phyloP scores from a whole-genome alignment of 2,113 vertebrate genomes.

The Saimiri boliviensis region DNA sequence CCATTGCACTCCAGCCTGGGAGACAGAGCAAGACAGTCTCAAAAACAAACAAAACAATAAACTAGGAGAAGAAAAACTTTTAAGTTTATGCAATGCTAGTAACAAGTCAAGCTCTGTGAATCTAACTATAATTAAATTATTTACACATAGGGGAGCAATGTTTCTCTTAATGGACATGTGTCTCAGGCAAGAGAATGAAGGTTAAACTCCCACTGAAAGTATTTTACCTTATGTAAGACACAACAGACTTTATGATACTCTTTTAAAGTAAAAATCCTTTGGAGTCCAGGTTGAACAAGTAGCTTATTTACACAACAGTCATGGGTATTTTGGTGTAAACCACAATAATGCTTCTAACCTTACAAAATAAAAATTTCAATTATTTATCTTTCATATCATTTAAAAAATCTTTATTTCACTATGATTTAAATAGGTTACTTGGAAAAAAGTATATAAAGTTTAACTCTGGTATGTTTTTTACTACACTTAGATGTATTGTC shows the following conservation, averaged over 20 bases:
- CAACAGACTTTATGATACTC: neutral
- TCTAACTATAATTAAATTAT: slow-evolving; percentile 26
- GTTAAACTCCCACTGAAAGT: slow-evolving; percentile 27
- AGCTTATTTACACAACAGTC: neutral
- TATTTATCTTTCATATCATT: neutral
- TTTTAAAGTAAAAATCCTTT: slow-evolving; percentile 20
- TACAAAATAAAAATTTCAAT: neutral
- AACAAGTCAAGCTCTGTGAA: neutral
- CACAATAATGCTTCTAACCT: neutral
- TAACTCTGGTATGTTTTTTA: neutral
- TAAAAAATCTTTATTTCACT: neutral
- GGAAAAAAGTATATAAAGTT: neutral
- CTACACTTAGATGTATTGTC: neutral
- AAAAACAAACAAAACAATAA: no score
- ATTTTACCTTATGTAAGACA: slow-evolving; percentile 20
- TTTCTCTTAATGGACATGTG: neutral
- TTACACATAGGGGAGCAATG: neutral
- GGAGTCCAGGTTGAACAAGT: neutral
- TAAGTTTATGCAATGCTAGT: slow-evolving; percentile 12
- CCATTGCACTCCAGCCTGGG: no score
- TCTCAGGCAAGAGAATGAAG: slow-evolving; percentile 47
- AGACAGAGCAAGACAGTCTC: no score
- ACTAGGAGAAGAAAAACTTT: neutral
- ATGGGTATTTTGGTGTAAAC: neutral
- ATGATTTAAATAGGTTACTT: neutral